Evolutionary conservation across 2,888 invertebrate genomes (phyloP).

Genomic region (Psococerastis gibbosa): DNA sequence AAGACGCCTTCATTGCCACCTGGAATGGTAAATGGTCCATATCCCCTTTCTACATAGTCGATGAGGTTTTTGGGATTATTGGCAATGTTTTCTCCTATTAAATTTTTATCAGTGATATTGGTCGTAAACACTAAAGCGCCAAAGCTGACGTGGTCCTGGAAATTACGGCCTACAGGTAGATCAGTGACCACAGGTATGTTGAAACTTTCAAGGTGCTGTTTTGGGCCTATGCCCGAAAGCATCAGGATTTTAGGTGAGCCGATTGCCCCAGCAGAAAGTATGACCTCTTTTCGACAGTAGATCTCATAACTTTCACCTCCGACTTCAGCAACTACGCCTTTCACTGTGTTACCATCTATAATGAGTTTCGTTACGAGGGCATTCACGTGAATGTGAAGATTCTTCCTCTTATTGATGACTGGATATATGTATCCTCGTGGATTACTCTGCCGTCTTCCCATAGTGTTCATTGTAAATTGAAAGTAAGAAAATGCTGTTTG

Average conservation of each 20-base stretch:
- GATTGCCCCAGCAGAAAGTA: constrained; percentile 42
- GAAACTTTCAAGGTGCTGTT: constrained; percentile 27
- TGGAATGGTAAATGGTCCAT: constrained; percentile 23
- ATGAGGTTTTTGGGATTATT: constrained; percentile 15
- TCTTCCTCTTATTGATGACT: constrained; percentile 30
- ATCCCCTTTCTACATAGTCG: constrained; percentile 20
- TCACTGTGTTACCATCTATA: constrained; percentile 24
- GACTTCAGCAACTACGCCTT: constrained; percentile 16
- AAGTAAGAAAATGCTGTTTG: constrained; percentile 38
- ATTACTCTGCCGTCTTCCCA: constrained; percentile 42
- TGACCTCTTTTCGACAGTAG: constrained; percentile 34
- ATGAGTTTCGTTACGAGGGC: constrained; percentile 37
- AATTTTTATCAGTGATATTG: constrained; percentile 13
- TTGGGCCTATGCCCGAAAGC: constrained; percentile 41
- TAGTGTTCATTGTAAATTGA: constrained; percentile 36
- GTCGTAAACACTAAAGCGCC: constrained; percentile 23
- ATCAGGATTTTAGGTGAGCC: constrained; percentile 45
- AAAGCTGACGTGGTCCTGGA: constrained; percentile 31
- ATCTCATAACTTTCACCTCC: constrained; percentile 9
- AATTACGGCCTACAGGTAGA: constrained; percentile 31
- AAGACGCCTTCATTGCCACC: constrained; percentile 29
- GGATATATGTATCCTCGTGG: constrained; percentile 43
- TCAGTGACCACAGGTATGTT: constrained; percentile 26
- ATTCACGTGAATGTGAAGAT: constrained; percentile 36
- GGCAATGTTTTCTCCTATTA: constrained; percentile 11